Conservation (phyloP, 2,888 invertebrate species). For the Alviniconcha strummeri region DNA sequence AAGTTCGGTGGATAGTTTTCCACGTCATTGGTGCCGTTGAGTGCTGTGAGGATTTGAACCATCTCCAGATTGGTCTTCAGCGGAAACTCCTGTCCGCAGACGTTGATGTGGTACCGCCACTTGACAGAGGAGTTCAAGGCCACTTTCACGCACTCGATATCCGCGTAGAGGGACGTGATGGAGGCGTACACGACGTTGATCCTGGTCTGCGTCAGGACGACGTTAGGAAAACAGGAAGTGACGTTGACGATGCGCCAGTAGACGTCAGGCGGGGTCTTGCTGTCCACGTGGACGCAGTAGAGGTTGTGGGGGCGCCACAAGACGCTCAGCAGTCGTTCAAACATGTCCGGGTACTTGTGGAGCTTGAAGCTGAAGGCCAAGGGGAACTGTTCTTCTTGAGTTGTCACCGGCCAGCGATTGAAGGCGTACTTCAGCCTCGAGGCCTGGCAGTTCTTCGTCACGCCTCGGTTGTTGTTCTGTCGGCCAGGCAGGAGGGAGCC, state of each 20-base stretch:
- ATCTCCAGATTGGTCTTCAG: constrained; percentile 69
- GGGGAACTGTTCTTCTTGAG: constrained; percentile 3
- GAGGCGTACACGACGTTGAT: constrained; percentile 52
- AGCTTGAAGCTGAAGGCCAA: constrained; percentile 16
- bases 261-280: constrained; percentile 49
- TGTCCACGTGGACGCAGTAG: constrained; percentile 70
- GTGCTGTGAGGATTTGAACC: constrained; percentile 63
- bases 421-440: background rate
- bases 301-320: constrained; percentile 68
- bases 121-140: constrained; percentile 40
- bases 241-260: constrained; percentile 48
- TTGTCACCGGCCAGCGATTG: constrained; percentile 11
- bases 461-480: background rate
- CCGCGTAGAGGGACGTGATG: constrained; percentile 47
- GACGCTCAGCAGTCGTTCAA: constrained; percentile 59
- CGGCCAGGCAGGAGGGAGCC: background rate
- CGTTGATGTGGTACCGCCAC: constrained; percentile 70
- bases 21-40: constrained; percentile 70
- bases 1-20: constrained; percentile 45
- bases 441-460: background rate
- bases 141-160: constrained; percentile 49
- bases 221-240: constrained; percentile 58
- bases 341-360: constrained; percentile 20
- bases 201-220: constrained; percentile 52
- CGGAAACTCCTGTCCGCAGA: constrained; percentile 68